Percentiles rank a stretch among this genome's conserved stretches.
Conservation (phyloP, 2,113 vertebrate genomes). For the Oryzias woworae region DNA sequence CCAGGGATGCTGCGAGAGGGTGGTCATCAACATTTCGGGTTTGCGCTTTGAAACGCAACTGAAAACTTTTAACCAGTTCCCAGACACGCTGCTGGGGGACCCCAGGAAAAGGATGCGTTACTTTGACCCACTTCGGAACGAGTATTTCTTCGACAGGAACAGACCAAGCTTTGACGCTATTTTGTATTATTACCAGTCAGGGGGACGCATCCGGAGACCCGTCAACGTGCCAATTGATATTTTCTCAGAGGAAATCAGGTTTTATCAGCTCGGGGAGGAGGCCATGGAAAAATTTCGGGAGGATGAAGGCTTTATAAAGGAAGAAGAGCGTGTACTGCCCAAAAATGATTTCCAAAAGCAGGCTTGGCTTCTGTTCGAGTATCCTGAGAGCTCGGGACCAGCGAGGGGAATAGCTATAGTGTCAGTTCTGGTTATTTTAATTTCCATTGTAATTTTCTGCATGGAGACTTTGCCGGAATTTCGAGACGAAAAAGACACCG, state of each 20-base stretch:
- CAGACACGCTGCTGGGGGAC: slow-evolving; percentile 92
- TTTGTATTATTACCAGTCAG: slow-evolving; percentile 98
- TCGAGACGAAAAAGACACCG: slow-evolving; percentile 86
- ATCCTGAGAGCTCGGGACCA: slow-evolving; percentile 94
- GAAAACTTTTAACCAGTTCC: slow-evolving; percentile 95
- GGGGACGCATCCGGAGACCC: slow-evolving; percentile 92
- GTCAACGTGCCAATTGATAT: slow-evolving; percentile 98
- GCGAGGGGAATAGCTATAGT: slow-evolving; percentile 96
- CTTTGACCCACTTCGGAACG: slow-evolving; percentile 97
- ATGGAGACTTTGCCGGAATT: slow-evolving; percentile 97
- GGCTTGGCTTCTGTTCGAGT: slow-evolving; percentile 97
- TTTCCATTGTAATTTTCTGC: slow-evolving; percentile 98
- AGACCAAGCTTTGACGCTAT: slow-evolving; percentile 98
- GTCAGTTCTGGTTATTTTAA: slow-evolving; percentile 94
- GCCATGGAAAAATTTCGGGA: slow-evolving; percentile 98
- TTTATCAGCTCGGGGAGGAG: slow-evolving; percentile 96
- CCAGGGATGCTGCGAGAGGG: slow-evolving; percentile 86
- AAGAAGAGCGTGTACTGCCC: slow-evolving; percentile 92
- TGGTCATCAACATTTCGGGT: slow-evolving; percentile 97
- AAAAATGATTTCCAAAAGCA: slow-evolving; percentile 92
- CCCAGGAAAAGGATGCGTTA: slow-evolving; percentile 95
- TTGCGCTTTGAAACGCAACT: slow-evolving; percentile 96
- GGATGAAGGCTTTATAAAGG: slow-evolving; percentile 97
- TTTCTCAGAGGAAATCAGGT: slow-evolving; percentile 97
- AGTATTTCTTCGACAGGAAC: slow-evolving; percentile 98